Base-by-base conservation (phyloP, 2,888 invertebrate species). In the Acanthococcus lagerstroemiae region DNA sequence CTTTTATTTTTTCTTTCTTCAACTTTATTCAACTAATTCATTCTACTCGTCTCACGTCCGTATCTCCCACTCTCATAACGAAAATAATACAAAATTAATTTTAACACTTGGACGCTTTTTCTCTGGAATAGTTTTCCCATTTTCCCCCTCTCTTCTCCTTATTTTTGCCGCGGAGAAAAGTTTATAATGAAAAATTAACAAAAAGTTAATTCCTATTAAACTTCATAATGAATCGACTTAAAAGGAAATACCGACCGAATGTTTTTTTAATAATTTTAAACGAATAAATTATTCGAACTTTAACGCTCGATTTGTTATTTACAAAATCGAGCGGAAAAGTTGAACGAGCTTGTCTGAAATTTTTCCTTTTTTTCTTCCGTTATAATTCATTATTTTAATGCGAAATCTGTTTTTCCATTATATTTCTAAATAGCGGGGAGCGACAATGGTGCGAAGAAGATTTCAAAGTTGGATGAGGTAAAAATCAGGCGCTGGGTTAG, bases 101-200 rank as follows among this genome's bases (percentile, higher is more conserved):
- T 60, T 60, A 60, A 46, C 48, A 46, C 58, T 26, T 48, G 58
- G 48, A 60, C 58, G 58, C 58, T 60, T 60, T 60, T 46, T 46
- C n/a, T n/a, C n/a, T n/a, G n/a, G 27, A 60, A 60, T 60, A 60
- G 58, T 60, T 60, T 60, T 46, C 6, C n/a, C n/a, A n/a, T n/a
- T n/a, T n/a, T n/a, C n/a, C n/a, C n/a, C n/a, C n/a, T n/a, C n/a
- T n/a, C n/a, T n/a, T n/a, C n/a, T n/a, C n/a, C n/a, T n/a, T n/a
- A n/a, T n/a, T n/a, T n/a, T n/a, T n/a, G n/a, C n/a, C n/a, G n/a
- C n/a, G n/a, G n/a, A n/a, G 21, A 60, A 60, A 46, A 60, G 48
- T 60, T 60, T 46, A 60, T 17, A 60, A 60, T 44, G 48, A 60
- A 60, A 60, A 60, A 60, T 60, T 60, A 60, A 46, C 58, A 60